These are phyloP conservation scores for Dioctria linearis DNA, from an alignment of 2,888 invertebrate genomes.

Conservation along the genomic window DNA sequence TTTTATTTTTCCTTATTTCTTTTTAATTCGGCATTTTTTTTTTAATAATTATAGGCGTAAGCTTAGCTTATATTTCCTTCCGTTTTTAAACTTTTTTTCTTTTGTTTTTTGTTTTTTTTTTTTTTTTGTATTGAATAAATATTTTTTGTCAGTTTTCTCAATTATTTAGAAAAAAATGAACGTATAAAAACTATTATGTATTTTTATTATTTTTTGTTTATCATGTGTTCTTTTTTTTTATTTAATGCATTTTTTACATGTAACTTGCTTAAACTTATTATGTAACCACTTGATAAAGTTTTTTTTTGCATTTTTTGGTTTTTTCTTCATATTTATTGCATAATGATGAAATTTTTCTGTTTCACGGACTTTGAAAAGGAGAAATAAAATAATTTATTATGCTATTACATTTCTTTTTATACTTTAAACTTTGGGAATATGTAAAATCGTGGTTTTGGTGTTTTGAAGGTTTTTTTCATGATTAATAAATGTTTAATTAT, in stretches of 20 bases:
- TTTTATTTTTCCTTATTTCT: background rate
- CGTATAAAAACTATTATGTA: conserved; percentile 28
- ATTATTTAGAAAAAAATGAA: conserved; percentile 4
- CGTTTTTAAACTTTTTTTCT: background rate
- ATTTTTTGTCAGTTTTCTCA: conserved; percentile 11
- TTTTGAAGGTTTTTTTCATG: no score
- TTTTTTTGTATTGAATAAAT: conserved; percentile 8
- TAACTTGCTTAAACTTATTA: conserved; percentile 52
- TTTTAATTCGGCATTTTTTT: conserved; percentile 16
- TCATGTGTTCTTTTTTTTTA: conserved; percentile 19
- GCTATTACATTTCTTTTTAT: background rate
- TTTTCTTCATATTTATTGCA: conserved; percentile 14
- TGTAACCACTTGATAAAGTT: background rate
- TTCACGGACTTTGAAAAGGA: background rate
- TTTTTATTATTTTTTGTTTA: conserved; percentile 7
- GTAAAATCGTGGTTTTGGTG: no score
- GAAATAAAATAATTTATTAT: background rate
- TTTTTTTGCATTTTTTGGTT: conserved; percentile 6
- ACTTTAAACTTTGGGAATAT: no score
- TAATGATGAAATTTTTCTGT: background rate
- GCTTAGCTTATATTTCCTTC: background rate
- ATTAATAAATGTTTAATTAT: no score
- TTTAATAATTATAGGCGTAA: conserved; percentile 8
- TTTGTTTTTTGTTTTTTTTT: conserved; percentile 19
- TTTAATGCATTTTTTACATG: conserved; percentile 52